Evolutionary conservation across 2,113 vertebrate species (phyloP).

Genomic region (Potamarius usumacintae): DNA sequence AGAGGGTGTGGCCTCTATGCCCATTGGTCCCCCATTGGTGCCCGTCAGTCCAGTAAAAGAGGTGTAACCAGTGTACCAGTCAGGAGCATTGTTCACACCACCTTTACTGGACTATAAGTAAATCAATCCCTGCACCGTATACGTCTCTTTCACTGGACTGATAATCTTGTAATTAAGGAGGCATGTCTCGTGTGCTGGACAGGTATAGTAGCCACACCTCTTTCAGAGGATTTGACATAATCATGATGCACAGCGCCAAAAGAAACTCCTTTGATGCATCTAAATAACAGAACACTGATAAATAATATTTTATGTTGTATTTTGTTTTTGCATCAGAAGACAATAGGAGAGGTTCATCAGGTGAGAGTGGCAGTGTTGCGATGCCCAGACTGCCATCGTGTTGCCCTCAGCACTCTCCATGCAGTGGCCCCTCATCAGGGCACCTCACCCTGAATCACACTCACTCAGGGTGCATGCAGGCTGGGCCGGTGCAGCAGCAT

Average conservation of each 20-base stretch:
- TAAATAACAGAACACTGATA: neutral
- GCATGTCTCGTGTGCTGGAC: neutral
- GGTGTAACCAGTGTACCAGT: neutral
- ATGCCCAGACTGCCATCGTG: conserved; percentile 95
- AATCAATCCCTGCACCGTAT: neutral
- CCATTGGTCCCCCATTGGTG: neutral
- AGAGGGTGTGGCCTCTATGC: neutral
- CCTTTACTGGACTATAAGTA: neutral
- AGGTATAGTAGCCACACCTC: neutral
- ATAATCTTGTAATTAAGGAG: neutral
- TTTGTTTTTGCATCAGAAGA: conserved; percentile 75
- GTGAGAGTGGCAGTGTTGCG: conserved; percentile 81
- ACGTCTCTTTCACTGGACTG: neutral
- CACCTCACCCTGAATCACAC: conserved; percentile 85
- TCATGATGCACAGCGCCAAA: neutral
- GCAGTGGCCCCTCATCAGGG: conserved; percentile 84
- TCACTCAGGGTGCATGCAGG: conserved; percentile 88
- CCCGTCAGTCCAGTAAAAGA: neutral
- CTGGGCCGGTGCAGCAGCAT: conserved; percentile 77
- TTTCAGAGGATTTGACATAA: neutral
- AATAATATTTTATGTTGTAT: neutral
- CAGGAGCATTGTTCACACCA: neutral
- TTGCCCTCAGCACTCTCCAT: conserved; percentile 96
- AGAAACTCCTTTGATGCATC: neutral
- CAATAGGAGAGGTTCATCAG: conserved; percentile 75